Evolutionary conservation across 2,888 invertebrate genomes (phyloP).

Genomic region (Polydrusus cervinus): DNA sequence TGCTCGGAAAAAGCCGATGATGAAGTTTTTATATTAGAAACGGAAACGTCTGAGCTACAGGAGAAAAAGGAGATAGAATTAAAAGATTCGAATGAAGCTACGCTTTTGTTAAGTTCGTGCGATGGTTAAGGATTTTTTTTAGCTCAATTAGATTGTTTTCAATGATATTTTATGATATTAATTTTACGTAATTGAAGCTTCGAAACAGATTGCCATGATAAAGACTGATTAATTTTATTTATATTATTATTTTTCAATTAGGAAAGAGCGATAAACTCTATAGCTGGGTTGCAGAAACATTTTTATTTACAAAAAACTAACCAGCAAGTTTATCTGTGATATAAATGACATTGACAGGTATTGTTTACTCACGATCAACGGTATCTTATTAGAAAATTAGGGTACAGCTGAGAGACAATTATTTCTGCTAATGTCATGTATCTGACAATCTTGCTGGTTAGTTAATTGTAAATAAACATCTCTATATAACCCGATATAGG

Average conservation of each 20-base stretch:
- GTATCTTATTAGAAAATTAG: no score
- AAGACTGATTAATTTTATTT: slow-evolving; percentile 34
- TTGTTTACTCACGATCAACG: no score
- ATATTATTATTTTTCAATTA: slow-evolving; percentile 3
- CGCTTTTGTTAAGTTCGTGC: slow-evolving; percentile 65
- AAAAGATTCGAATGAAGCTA: slow-evolving; percentile 66
- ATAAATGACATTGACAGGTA: no score
- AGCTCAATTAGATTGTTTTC: neutral
- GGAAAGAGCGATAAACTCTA: neutral
- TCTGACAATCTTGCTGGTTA: no score
- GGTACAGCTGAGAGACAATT: no score
- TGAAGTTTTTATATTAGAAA: slow-evolving; percentile 65
- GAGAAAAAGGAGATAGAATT: slow-evolving; percentile 64
- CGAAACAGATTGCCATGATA: slow-evolving; percentile 10
- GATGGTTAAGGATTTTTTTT: slow-evolving; percentile 50
- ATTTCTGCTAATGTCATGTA: no score
- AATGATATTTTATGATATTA: neutral
- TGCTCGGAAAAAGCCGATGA: slow-evolving; percentile 64
- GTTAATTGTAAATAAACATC: no score
- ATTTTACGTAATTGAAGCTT: slow-evolving; percentile 6
- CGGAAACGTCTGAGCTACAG: slow-evolving; percentile 60
- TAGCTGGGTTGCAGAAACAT: no score
- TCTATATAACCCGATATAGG: no score
- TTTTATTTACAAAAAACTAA: no score
- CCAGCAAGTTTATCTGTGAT: no score